Evolutionary conservation across 2,888 invertebrate species (phyloP).

Genomic region (Aromia moschata): DNA sequence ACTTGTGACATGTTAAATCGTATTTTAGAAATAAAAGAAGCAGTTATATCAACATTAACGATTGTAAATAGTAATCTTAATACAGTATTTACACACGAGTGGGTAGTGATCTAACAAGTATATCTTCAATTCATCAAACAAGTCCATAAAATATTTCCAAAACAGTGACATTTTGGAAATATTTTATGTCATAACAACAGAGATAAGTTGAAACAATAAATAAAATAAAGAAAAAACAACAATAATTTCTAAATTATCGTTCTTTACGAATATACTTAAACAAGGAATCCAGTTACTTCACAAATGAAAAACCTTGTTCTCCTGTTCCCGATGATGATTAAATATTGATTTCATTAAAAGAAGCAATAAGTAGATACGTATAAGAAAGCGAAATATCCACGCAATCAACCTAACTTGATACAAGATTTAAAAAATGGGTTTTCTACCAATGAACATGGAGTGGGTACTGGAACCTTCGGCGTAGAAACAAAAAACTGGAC

Average conservation of each 20-base stretch:
- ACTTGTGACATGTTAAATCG: background rate
- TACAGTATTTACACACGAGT: background rate
- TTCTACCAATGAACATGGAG: no score
- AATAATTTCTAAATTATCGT: background rate
- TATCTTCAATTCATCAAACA: no score
- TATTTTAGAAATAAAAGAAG: background rate
- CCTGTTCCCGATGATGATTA: background rate
- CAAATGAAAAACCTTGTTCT: background rate
- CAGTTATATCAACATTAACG: background rate
- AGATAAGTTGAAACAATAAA: no score
- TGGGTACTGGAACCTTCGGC: no score
- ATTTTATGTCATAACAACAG: background rate
- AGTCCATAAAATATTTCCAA: no score
- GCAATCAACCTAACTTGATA: constrained; percentile 14
- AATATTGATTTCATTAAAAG: background rate
- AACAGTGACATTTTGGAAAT: background rate
- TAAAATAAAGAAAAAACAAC: background rate
- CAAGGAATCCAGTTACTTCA: background rate
- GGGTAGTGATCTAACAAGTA: background rate
- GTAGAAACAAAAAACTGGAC: no score
- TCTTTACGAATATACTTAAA: background rate
- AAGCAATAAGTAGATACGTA: background rate
- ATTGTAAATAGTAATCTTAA: background rate
- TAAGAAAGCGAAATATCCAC: constrained; percentile 4
- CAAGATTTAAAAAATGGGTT: constrained; percentile 21